phyloP scores from a whole-genome alignment of 2,797 vertebrate genomes.

The Chelidonichthys spinosus region DNA sequence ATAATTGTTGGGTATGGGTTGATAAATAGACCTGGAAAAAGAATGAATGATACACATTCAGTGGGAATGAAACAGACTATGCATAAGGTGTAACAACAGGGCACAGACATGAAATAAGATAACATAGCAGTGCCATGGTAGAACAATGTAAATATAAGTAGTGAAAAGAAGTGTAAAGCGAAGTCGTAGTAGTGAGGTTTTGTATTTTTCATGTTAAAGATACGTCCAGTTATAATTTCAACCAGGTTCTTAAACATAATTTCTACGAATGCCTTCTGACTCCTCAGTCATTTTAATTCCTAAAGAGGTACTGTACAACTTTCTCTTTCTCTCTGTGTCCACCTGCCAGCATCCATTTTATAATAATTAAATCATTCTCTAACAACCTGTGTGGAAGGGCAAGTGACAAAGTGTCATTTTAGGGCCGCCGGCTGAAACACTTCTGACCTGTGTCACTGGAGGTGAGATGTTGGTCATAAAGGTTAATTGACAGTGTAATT shows the following conservation, averaged over 20 bases:
- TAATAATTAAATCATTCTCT: neutral
- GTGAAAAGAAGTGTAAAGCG: neutral
- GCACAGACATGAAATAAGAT: neutral
- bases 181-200: neutral
- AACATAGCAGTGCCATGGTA: neutral
- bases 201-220: neutral
- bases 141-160: neutral
- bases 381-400: neutral
- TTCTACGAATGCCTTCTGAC: neutral
- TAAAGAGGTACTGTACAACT: neutral
- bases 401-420: neutral
- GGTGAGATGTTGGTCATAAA: constrained; percentile 13
- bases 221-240: neutral
- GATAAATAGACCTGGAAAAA: no score
- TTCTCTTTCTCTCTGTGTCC: neutral
- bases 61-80: neutral
- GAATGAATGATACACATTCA: no score
- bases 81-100: neutral
- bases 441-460: neutral
- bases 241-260: neutral
- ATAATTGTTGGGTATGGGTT: no score
- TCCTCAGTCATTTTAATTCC: neutral
- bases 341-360: neutral
- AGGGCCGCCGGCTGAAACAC: neutral
- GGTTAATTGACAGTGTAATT: constrained; percentile 24